Evolutionary conservation across 2,797 vertebrate species (phyloP).

Genomic region (Halcyon leucocephala): DNA sequence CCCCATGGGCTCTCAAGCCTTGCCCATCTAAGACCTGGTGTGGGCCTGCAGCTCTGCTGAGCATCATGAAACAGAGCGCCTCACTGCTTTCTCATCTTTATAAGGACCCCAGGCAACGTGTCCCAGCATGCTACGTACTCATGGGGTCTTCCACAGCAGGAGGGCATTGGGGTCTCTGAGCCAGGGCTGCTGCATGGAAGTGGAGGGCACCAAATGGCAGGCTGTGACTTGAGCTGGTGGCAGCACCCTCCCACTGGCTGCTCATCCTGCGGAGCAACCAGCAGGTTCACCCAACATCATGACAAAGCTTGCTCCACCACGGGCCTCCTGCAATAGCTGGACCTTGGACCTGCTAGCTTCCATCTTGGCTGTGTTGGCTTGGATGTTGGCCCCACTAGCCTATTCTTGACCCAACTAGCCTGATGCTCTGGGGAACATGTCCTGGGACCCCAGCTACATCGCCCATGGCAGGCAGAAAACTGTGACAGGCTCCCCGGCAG

Average conservation of each 20-base stretch:
- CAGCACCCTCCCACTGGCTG: background rate
- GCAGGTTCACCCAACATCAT: constrained; percentile 10
- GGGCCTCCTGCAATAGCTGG: background rate
- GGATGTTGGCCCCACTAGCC: background rate
- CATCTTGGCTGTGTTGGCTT: background rate
- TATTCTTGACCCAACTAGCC: background rate
- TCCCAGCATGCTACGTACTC: constrained; percentile 44
- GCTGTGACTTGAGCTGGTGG: constrained; percentile 17
- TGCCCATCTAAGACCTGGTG: constrained; percentile 48
- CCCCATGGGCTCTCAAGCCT: constrained; percentile 54
- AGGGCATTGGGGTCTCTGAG: constrained; percentile 40
- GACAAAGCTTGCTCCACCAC: constrained; percentile 19
- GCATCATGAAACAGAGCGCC: background rate
- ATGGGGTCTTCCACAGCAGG: constrained; percentile 53
- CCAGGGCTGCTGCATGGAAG: constrained; percentile 27
- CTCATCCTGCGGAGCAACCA: background rate
- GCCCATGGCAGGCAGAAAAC: background rate
- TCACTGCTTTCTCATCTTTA: constrained; percentile 50
- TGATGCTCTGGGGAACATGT: background rate
- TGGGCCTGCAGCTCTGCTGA: background rate
- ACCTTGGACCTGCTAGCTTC: background rate
- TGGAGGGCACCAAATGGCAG: constrained; percentile 26
- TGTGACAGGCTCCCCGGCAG: background rate
- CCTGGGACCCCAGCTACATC: fast-evolving
- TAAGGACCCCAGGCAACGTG: constrained; percentile 52